Conservation (phyloP, 2,113 vertebrate genomes). For the Nibea coibor region DNA sequence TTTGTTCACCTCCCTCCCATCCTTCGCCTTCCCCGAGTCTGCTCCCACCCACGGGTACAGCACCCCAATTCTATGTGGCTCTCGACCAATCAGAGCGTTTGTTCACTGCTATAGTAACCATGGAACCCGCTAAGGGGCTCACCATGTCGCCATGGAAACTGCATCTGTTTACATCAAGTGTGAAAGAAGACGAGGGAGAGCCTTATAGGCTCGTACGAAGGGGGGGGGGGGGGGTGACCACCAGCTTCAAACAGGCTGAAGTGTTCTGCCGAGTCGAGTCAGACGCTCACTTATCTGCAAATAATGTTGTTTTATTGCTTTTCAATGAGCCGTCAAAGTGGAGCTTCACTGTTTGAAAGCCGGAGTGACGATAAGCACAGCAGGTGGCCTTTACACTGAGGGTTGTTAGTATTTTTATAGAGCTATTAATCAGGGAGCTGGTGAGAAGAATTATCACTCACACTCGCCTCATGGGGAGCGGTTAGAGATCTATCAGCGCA, state of each 20-base stretch:
- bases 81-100: slow-evolving; percentile 73
- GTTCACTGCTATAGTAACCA: slow-evolving; percentile 82
- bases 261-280: background rate
- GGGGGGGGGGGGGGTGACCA: slow-evolving; percentile 45
- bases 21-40: slow-evolving; percentile 51
- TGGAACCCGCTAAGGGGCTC: slow-evolving; percentile 83
- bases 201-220: slow-evolving; percentile 30
- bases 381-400: slow-evolving; percentile 26
- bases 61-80: slow-evolving; percentile 71
- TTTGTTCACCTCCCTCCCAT: slow-evolving; percentile 31
- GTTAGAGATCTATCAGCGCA: background rate
- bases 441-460: slow-evolving; percentile 16
- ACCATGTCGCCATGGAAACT: slow-evolving; percentile 90
- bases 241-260: background rate
- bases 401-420: slow-evolving; percentile 47
- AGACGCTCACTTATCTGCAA: slow-evolving; percentile 32
- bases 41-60: slow-evolving; percentile 52
- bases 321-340: slow-evolving; percentile 24
- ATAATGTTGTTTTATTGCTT: slow-evolving; percentile 31
- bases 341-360: slow-evolving; percentile 32
- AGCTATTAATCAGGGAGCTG: slow-evolving; percentile 43
- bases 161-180: slow-evolving; percentile 92
- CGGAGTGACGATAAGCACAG: slow-evolving; percentile 30
- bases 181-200: slow-evolving; percentile 54
- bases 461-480: slow-evolving; percentile 1